A percentile compares a stretch with the other conserved stretches of the same genome.
phyloP scores from a whole-genome alignment of 2,888 invertebrate genomes.

The Caenorhabditis wallacei region DNA sequence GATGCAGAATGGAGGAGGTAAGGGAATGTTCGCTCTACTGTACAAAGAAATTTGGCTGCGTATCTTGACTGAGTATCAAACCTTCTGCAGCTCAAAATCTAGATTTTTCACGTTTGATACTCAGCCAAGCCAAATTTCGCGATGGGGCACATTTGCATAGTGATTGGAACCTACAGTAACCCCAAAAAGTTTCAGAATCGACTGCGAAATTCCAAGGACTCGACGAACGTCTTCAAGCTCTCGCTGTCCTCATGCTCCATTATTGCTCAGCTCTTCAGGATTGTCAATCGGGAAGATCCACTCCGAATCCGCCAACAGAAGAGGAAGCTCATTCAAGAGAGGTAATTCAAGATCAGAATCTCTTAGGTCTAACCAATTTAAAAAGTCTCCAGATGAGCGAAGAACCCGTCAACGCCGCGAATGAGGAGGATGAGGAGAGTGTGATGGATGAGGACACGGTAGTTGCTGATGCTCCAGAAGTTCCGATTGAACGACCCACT shows the following conservation, averaged over 20 bases:
- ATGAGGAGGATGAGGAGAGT: slow-evolving; percentile 57
- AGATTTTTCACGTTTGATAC: no score
- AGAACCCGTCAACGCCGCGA: slow-evolving; percentile 3
- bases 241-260: slow-evolving; percentile 94
- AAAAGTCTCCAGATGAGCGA: slow-evolving; percentile 56
- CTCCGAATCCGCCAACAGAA: slow-evolving; percentile 48
- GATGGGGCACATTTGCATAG: no score
- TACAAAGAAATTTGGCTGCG: no score
- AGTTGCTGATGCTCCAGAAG: slow-evolving; percentile 37
- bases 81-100: no score
- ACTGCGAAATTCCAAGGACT: slow-evolving; percentile 86
- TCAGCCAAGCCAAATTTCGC: no score
- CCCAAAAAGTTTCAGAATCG: slow-evolving; percentile 70
- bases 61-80: no score
- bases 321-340: slow-evolving; percentile 7
- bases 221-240: slow-evolving; percentile 90
- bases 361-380: slow-evolving; percentile 2
- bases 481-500: slow-evolving; percentile 22
- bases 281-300: slow-evolving; percentile 58
- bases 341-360: slow-evolving; percentile 4
- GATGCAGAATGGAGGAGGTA: slow-evolving; percentile 81
- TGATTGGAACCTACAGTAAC: background rate
- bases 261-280: slow-evolving; percentile 91
- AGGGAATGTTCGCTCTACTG: no score
- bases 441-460: slow-evolving; percentile 59